Evolutionary conservation across 2,797 vertebrate species (phyloP), one percentile per base, ranked within the genome.

Genomic region (Tangara arthus): DNA sequence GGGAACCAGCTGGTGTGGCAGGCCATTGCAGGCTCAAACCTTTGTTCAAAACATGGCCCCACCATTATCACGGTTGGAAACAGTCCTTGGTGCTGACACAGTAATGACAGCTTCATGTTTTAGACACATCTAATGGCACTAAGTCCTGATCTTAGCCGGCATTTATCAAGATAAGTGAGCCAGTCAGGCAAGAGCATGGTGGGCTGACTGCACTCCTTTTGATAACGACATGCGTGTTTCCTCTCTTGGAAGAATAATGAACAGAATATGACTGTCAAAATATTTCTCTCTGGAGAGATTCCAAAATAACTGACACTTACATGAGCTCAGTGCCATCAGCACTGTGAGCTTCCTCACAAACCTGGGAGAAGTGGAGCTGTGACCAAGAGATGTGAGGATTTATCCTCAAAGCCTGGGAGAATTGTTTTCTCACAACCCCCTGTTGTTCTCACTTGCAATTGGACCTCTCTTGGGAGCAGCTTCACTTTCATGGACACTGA

Each of bases 161-260:
- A 90, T 95, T 96, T 96, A 97, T 97, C 96, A 97, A 94, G 97
- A 96, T 95, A 97, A 97, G 94, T 81, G 13, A 95, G 93, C 60
- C 88, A 85, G 95, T 53, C 86, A 92, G 85, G 82, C 88, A 82
- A 65, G 75, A 95, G 92, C 90, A 64, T 72, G 96, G 97, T 95
- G 95, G 93, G 96, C 95, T 95, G 95, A 71, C 88, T 75, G 87
- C 83, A 24, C 91, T 93, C 78, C 94, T 81, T 84, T 56, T 95
- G 96, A 96, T 94, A 87, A 96, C 27, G 10, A 89, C 0, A 20
- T 95, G 93, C 17, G 0, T 94, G 82, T 95, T 97, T 96, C 96
- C 86, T 93, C 52, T 81, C 85, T 50, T 52, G 70, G 41, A 87
- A 80, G 86, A 93, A 89, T 93, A 94, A 96, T 87, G 92, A 95